phyloP scores from a whole-genome alignment of 1,140 invertebrate genomes.

The Adelges cooleyi region DNA sequence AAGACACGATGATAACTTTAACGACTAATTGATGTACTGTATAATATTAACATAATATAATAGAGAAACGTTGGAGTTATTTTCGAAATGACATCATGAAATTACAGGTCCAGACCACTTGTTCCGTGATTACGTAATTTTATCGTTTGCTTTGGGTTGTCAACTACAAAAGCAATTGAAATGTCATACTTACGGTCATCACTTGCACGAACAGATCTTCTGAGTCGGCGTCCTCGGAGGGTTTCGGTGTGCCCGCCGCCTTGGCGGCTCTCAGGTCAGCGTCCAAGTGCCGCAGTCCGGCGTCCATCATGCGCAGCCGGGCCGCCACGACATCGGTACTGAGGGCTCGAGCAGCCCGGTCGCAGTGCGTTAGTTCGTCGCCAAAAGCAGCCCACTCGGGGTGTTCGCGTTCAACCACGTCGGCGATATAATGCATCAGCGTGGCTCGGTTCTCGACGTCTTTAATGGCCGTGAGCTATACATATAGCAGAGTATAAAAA shows the following conservation, averaged over 20 bases:
- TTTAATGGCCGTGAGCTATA: slow-evolving; percentile 83
- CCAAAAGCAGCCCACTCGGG: slow-evolving; percentile 70
- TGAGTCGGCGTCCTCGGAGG: slow-evolving; percentile 44
- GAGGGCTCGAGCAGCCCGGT: slow-evolving; percentile 66
- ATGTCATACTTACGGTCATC: slow-evolving; percentile 61
- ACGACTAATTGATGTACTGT: too few species aligned
- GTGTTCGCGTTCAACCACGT: slow-evolving; percentile 77
- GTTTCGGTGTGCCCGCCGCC: slow-evolving; percentile 53
- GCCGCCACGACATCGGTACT: slow-evolving; percentile 79
- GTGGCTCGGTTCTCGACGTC: slow-evolving; percentile 86
- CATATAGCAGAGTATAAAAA: too few species aligned
- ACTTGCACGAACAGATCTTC: slow-evolving; percentile 66
- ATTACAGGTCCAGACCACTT: too few species aligned
- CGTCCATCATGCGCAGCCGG: slow-evolving; percentile 73
- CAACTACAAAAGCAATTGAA: slow-evolving; percentile 38
- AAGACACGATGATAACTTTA: slow-evolving; percentile 4
- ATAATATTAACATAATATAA: too few species aligned
- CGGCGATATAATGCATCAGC: slow-evolving; percentile 82
- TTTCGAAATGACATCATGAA: too few species aligned
- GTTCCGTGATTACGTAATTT: too few species aligned
- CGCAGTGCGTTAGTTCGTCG: slow-evolving; percentile 79
- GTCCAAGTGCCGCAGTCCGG: slow-evolving; percentile 71
- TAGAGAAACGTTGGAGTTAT: too few species aligned
- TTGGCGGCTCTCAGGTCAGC: slow-evolving; percentile 79
- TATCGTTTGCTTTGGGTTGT: too few species aligned